Percentiles rank a stretch among this genome's conserved stretches.
These are phyloP conservation scores for Sarcophaga subvicina DNA, from an alignment of 2,888 invertebrate species.

Conservation along the genomic window DNA sequence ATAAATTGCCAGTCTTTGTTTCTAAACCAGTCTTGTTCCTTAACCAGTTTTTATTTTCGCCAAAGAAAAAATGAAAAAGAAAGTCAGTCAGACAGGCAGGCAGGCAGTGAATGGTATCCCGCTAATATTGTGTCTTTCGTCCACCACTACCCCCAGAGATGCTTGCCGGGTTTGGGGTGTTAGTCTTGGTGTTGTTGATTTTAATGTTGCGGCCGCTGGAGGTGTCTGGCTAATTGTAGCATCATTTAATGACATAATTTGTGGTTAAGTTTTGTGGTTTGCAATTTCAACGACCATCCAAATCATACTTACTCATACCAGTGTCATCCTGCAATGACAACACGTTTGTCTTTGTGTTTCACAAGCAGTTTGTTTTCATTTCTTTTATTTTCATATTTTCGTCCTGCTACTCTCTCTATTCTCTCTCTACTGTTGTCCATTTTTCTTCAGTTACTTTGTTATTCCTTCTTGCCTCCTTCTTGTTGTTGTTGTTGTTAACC, in stretches of 20 bases:
- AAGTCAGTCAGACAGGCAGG: not conserved
- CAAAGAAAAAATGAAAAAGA: not conserved
- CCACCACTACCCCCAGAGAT: not conserved
- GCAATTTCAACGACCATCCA: conserved; percentile 48
- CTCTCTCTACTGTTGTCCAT: too few relatives aligned
- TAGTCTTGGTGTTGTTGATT: conserved; percentile 5
- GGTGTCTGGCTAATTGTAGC: conserved; percentile 63
- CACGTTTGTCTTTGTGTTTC: conserved; percentile 44
- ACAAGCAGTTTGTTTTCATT: conserved; percentile 14
- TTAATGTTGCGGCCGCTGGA: not conserved
- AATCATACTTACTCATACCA: not conserved
- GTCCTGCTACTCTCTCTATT: not conserved
- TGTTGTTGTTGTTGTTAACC: not conserved
- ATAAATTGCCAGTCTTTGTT: conserved; percentile 28
- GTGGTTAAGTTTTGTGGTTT: conserved; percentile 62
- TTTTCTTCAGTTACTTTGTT: not conserved
- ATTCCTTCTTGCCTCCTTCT: not conserved
- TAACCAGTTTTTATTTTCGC: not conserved
- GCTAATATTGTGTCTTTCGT: not conserved
- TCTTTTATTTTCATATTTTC: not conserved
- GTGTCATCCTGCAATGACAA: conserved; percentile 37
- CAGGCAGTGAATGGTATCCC: not conserved
- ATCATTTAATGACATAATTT: conserved; percentile 69
- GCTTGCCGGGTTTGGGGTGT: not conserved
- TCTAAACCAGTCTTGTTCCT: not conserved